These are phyloP conservation scores for Megaleporinus macrocephalus DNA, from an alignment of 2,113 vertebrate genomes.

Conservation along the genomic window DNA sequence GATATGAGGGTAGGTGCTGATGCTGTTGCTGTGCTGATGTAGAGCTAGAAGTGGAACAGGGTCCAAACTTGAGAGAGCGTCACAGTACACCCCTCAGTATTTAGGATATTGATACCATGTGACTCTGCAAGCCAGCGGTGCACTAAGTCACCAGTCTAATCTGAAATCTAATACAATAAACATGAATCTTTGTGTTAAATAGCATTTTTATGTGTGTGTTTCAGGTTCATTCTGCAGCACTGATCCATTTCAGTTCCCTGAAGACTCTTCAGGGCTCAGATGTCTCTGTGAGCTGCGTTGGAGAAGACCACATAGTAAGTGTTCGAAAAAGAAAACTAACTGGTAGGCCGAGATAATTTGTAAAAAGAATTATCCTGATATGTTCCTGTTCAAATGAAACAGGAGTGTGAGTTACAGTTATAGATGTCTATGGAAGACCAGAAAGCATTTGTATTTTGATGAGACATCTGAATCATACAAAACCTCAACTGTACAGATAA, in stretches of 20 bases:
- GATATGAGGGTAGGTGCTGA: constrained; percentile 74
- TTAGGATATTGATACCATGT: too few species aligned
- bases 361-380: too few species aligned
- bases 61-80: neutral
- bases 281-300: constrained; percentile 82
- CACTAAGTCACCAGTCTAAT: too few species aligned
- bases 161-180: too few species aligned
- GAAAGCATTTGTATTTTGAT: too few species aligned
- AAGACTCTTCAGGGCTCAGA: constrained; percentile 88
- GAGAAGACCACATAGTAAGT: constrained; percentile 79
- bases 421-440: too few species aligned
- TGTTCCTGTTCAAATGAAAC: too few species aligned
- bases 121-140: too few species aligned
- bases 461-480: too few species aligned
- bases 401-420: too few species aligned
- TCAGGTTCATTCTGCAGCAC: constrained; percentile 70
- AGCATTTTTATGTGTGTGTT: neutral
- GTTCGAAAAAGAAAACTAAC: neutral
- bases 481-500: too few species aligned
- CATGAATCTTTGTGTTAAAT: too few species aligned
- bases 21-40: neutral
- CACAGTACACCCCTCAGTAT: neutral
- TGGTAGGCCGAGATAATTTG: neutral
- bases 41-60: neutral
- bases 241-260: constrained; percentile 69